phyloP scores from a whole-genome alignment of 2,888 invertebrate genomes.

The Sipunculus nudus region DNA sequence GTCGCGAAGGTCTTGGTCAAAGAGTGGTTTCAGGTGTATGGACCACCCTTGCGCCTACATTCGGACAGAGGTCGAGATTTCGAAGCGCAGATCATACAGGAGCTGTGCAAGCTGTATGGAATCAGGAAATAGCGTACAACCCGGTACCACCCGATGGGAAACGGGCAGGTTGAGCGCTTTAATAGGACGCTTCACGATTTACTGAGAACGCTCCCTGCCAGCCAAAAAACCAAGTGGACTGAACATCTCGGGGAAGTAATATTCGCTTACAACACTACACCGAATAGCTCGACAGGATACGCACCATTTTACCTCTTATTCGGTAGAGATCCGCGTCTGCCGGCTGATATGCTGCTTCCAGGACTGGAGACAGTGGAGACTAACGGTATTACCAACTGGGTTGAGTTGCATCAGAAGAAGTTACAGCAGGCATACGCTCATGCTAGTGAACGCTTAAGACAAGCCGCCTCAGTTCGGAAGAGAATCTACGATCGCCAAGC shows the following conservation, averaged over 20 bases:
- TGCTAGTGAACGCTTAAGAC: too few relatives aligned
- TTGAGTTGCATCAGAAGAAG: conserved; percentile 11
- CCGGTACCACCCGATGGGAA: conserved; percentile 24
- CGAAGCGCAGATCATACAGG: conserved; percentile 2
- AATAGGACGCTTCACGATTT: conserved; percentile 35
- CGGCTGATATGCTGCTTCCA: conserved; percentile 19
- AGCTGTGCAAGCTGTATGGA: conserved; percentile 32
- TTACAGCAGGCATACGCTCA: too few relatives aligned
- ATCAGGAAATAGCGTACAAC: conserved; percentile 26
- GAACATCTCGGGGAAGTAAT: conserved; percentile 25
- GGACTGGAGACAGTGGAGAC: not conserved
- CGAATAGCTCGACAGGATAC: conserved; percentile 18
- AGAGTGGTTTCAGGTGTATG: conserved; percentile 23
- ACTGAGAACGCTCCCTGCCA: conserved; percentile 23
- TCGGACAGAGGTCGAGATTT: conserved; percentile 24
- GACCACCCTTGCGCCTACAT: conserved; percentile 19
- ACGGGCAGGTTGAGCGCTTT: conserved; percentile 18
- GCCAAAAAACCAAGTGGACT: conserved; percentile 31
- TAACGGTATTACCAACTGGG: conserved; percentile 5
- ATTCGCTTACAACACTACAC: too few relatives aligned
- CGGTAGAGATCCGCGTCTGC: conserved; percentile 21
- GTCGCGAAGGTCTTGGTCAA: conserved; percentile 19
- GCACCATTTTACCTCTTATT: conserved; percentile 21
- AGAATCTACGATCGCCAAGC: too few relatives aligned
- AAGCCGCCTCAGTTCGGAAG: too few relatives aligned